These are phyloP conservation scores for Toxotes lorentzi DNA, from an alignment of 2,797 vertebrate genomes.

Conservation along the genomic window DNA sequence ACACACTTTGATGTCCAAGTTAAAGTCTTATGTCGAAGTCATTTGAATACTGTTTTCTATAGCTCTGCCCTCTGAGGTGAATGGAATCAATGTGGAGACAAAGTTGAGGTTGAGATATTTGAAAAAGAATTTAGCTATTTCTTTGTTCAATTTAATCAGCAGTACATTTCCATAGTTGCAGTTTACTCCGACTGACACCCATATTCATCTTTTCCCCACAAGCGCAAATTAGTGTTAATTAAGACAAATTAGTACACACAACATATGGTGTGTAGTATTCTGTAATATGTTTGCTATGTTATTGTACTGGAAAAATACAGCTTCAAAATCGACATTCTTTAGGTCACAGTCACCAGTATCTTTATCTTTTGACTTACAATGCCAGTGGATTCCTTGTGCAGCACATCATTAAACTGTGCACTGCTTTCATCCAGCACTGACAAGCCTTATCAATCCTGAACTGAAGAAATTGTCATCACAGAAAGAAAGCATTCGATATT, in stretches of 20 bases:
- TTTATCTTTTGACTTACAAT: conserved; percentile 29
- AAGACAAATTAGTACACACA: background rate
- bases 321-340: conserved; percentile 4
- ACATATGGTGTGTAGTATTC: background rate
- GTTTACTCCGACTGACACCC: background rate
- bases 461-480: conserved; percentile 55
- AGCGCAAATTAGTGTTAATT: background rate
- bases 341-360: conserved; percentile 28
- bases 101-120: background rate
- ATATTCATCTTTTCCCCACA: background rate
- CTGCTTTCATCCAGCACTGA: conserved; percentile 25
- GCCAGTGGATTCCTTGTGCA: conserved; percentile 14
- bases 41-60: no score
- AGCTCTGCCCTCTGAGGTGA: background rate
- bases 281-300: background rate
- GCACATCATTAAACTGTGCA: conserved; percentile 28
- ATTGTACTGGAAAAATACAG: conserved; percentile 18
- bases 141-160: background rate
- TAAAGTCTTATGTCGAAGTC: background rate
- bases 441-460: conserved; percentile 57
- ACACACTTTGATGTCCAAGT: background rate
- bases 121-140: background rate
- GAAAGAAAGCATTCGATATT: conserved; percentile 64
- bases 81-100: background rate
- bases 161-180: background rate